Conservation (phyloP, 2,888 invertebrate species). For the Sarcophaga carnaria region DNA sequence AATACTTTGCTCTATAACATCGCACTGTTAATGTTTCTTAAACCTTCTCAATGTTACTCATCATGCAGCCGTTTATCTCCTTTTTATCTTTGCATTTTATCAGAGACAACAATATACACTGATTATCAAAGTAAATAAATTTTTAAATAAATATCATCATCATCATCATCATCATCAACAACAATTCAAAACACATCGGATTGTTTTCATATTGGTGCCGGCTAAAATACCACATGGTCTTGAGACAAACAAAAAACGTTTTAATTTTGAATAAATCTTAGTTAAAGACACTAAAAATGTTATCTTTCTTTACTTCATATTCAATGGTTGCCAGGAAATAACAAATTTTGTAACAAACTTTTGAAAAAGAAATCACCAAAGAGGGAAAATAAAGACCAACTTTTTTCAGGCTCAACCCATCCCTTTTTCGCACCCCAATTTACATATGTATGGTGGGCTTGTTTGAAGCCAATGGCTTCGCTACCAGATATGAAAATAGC, state of each 20-base stretch:
- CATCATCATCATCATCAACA: background rate
- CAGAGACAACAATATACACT: slow-evolving; percentile 4
- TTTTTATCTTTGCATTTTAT: slow-evolving; percentile 3
- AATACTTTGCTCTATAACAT: no score
- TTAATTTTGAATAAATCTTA: background rate
- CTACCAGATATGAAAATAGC: no score
- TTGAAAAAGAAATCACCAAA: no score
- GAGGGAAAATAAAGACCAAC: no score
- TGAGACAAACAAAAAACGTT: background rate
- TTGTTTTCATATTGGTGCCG: slow-evolving; percentile 50
- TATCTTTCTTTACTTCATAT: no score
- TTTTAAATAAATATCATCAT: slow-evolving; percentile 32
- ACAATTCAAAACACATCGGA: background rate
- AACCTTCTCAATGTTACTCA: background rate
- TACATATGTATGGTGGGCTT: no score
- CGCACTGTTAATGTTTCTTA: background rate
- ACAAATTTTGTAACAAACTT: no score
- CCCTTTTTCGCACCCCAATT: no score
- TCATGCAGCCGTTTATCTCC: background rate
- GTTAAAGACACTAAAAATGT: no score
- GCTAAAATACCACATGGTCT: slow-evolving; percentile 34
- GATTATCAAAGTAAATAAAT: slow-evolving; percentile 19
- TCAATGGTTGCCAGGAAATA: no score
- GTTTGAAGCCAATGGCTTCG: no score
- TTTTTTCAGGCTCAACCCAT: no score